phyloP scores from a whole-genome alignment of 2,888 invertebrate genomes.

The Napeogenes sylphis region DNA sequence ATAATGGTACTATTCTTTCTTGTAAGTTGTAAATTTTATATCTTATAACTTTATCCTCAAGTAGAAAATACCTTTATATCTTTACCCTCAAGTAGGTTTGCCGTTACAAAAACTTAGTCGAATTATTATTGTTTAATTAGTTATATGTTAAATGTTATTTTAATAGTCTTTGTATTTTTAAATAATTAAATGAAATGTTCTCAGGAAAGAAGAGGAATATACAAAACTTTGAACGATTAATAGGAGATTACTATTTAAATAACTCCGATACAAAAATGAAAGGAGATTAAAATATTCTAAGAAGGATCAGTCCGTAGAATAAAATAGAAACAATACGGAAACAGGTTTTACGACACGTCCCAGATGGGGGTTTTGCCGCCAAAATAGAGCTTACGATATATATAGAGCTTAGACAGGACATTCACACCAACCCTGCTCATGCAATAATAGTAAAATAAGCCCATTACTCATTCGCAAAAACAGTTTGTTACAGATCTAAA shows the following conservation, averaged over 20 bases:
- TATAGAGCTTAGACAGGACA: slow-evolving; percentile 52
- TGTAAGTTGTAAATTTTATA: too few species aligned
- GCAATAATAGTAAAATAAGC: slow-evolving; percentile 6
- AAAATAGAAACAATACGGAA: slow-evolving; percentile 42
- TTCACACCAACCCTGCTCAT: slow-evolving; percentile 44
- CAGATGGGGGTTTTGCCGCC: slow-evolving; percentile 56
- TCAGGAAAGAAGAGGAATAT: too few species aligned
- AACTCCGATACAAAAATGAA: background rate
- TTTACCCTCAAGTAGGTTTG: too few species aligned
- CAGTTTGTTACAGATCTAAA: slow-evolving; percentile 5
- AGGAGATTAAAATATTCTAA: background rate
- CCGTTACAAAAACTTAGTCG: too few species aligned
- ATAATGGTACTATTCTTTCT: too few species aligned
- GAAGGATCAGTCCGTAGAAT: slow-evolving; percentile 5
- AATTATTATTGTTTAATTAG: too few species aligned
- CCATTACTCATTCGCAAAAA: background rate
- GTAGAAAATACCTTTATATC: too few species aligned
- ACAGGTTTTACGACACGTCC: slow-evolving; percentile 39
- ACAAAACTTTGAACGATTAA: too few species aligned
- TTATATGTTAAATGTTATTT: too few species aligned
- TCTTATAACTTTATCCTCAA: too few species aligned
- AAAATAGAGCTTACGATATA: slow-evolving; percentile 56
- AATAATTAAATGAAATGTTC: too few species aligned
- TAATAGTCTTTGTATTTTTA: too few species aligned
- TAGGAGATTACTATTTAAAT: background rate